Base-by-base conservation (phyloP, 1,140 invertebrate species). In the Euura saliciscinereae region DNA sequence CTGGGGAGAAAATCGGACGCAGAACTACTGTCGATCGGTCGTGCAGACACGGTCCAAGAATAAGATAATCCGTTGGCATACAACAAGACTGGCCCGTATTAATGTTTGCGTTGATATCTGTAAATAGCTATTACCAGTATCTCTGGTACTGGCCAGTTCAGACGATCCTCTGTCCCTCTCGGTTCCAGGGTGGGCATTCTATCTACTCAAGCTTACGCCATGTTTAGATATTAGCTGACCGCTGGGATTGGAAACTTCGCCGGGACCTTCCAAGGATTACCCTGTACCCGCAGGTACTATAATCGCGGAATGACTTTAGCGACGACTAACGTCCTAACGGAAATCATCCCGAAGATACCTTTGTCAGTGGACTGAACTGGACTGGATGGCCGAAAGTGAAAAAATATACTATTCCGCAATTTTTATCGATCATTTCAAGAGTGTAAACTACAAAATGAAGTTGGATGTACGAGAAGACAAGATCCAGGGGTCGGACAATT, bases 31-130 rank as follows among this genome's bases (percentile, higher is more conserved):
- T 10, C 66, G 8, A 44, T 67, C 66, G 66, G 66, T 28, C 28
- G 28, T 28, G 28, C 28, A 28, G 28, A 28, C 28, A 67, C 13
- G 11, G 28, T 77, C 76, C 83, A 85, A 85, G 85, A 84, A 84
- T 85, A 86, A 84, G 80, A 80, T 87, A 87, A 87, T 86, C 84
- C 85, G 78, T 79, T 72, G 74, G 79, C 79, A 82, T 77, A 82
- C 81, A 79, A 75, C 75, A 74, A 80, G 79, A 79, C 76, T 79
- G 83, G 8, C 51, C 51, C 79, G 78, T 86, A 86, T 85, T 86
- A 86, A 86, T 86, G 85, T 86, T 86, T 86, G 81, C 82, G 71
- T 76, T 85, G 79, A 83, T 85, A 86, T 85, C 84, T 84, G 84
- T 84, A 85, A 85, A 85, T 81, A 86, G 83, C 82, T 77, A 78